phyloP scores from a whole-genome alignment of 2,113 vertebrate genomes.

The Lynx canadensis region DNA sequence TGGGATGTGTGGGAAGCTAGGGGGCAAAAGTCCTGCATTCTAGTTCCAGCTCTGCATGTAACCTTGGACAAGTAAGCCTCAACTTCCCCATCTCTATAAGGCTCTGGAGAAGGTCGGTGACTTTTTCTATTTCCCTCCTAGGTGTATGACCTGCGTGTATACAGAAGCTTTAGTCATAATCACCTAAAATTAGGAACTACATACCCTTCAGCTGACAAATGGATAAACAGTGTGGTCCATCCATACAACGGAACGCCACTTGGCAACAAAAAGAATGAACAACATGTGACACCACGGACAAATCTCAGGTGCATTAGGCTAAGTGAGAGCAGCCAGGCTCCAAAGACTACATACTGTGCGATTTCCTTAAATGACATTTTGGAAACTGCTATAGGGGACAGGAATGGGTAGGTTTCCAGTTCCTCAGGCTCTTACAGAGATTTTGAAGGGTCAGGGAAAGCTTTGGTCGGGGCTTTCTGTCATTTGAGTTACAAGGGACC shows the following conservation, averaged over 20 bases:
- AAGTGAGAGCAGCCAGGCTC: not conserved
- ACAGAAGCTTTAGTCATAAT: not conserved
- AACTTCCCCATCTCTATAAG: not conserved
- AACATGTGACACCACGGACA: not conserved
- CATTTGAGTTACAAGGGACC: not conserved
- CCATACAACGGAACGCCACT: not conserved
- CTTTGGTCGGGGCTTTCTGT: not conserved
- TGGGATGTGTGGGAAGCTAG: not conserved
- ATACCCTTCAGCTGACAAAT: not conserved
- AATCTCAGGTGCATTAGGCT: not conserved
- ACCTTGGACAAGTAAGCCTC: not conserved
- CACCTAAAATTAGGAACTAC: not conserved
- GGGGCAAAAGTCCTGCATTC: not conserved
- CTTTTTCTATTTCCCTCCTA: not conserved
- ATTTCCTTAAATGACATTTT: not conserved
- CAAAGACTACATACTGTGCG: not conserved
- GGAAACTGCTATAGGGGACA: not conserved
- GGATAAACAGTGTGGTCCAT: no score
- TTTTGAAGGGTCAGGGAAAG: not conserved
- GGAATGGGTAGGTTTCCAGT: not conserved
- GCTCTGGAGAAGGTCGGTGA: not conserved
- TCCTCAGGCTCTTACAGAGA: not conserved
- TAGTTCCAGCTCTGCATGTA: not conserved
- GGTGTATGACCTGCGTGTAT: not conserved
- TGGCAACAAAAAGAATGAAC: not conserved